Evolutionary conservation across 2,797 vertebrate species (phyloP).

Genomic region (Sebastes wilsoni): DNA sequence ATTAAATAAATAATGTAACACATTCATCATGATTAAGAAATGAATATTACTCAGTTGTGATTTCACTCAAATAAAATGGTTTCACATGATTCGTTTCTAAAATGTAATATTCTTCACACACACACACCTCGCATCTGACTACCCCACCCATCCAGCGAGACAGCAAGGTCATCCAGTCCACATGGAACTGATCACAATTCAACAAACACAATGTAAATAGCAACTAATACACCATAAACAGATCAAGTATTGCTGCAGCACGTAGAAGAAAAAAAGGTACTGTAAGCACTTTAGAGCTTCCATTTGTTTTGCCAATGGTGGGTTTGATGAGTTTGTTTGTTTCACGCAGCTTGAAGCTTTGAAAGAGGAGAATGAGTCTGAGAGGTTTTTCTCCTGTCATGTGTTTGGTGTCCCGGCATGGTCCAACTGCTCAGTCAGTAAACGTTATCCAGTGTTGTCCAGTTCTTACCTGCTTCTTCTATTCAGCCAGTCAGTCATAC

Average conservation of each 20-base stretch:
- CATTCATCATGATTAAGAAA: no score
- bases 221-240: conserved; percentile 44
- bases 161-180: conserved; percentile 23
- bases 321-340: conserved; percentile 8
- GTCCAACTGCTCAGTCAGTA: background rate
- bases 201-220: conserved; percentile 43
- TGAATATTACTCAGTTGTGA: background rate
- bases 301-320: background rate
- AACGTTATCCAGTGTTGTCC: background rate
- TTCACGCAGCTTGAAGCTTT: background rate
- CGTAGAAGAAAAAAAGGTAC: background rate
- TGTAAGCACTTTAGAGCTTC: background rate
- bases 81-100: background rate
- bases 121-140: background rate
- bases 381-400: background rate
- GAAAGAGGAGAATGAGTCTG: background rate
- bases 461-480: background rate
- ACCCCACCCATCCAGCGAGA: background rate
- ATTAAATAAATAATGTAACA: background rate
- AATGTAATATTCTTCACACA: background rate
- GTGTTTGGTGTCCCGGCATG: background rate
- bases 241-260: conserved; percentile 1
- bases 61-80: conserved; percentile 6
- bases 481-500: background rate
- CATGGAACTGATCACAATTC: conserved; percentile 54